Percentiles rank a stretch among this genome's conserved stretches.
Evolutionary conservation across 2,888 invertebrate species (phyloP).

Genomic region (Phymatocera aterrima): DNA sequence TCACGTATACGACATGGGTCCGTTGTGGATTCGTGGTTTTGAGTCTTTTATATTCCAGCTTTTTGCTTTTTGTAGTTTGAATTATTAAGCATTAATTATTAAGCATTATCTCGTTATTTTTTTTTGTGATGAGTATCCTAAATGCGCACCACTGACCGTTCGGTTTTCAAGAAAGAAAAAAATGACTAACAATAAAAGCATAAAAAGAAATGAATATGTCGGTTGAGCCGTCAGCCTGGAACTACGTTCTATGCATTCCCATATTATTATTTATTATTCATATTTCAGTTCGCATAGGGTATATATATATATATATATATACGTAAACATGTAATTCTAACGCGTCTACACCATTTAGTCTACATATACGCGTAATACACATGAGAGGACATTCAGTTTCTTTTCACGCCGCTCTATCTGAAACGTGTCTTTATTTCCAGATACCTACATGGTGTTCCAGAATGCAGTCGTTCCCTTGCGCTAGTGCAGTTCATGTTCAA

Average conservation of each 20-base stretch:
- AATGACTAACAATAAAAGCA: background rate
- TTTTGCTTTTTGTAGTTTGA: background rate
- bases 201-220: slow-evolving; percentile 27
- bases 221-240: slow-evolving; percentile 48
- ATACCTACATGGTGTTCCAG: background rate
- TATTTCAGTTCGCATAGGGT: slow-evolving; percentile 11
- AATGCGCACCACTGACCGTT: slow-evolving; percentile 49
- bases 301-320: no score
- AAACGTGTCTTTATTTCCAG: background rate
- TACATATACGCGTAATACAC: background rate
- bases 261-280: slow-evolving; percentile 47
- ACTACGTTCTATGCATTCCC: slow-evolving; percentile 54
- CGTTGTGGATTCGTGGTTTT: no score
- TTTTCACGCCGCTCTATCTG: background rate
- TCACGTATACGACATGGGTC: no score
- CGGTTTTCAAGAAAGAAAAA: slow-evolving; percentile 38
- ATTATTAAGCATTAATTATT: no score
- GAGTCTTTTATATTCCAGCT: background rate
- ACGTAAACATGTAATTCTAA: no score
- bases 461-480: no score
- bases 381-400: background rate
- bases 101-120: no score
- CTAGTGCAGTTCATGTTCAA: no score
- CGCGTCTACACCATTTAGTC: background rate
- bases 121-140: no score